Base-by-base conservation (phyloP, 1,140 invertebrate genomes). In the Magallana ariakensis region DNA sequence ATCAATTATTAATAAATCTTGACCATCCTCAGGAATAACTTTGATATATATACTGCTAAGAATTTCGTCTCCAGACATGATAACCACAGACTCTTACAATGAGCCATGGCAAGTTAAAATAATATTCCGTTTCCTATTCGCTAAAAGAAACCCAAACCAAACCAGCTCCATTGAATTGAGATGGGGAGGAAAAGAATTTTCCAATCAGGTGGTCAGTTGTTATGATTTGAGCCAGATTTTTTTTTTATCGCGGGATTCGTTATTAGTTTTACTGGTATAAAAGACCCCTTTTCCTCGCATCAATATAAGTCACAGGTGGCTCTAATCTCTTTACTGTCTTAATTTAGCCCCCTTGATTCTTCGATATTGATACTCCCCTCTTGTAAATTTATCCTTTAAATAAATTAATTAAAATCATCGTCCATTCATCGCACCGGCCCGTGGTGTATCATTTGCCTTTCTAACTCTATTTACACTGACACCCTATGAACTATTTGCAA, bases 361-460 rank as follows among this genome's bases (percentile, higher is more conserved):
- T 13, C 66, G 66, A 75, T 75, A 75, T 75, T 26, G 66, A 75
- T 75, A 75, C 66, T 26, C 66, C 66, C 66, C 33, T 26, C 66
- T 26, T 75, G 66, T 75, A 75, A 75, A 75, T 75, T 75, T 33
- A 75, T 75, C 66, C 66, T 75, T 75, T 75, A 75, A 75, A 75
- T 75, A 75, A 75, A 75, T 75, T 75, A 75, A 75, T 75, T 75
- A 75, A 75, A 75, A 75, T 75, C 66, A 75, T 75, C 66, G 66
- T 46, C 66, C 15, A 75, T 75, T 75, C 66, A 75, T 75, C 33
- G 22, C 22, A 3, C 10, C 13, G 26, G 66, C 22, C 66, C 11
- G 66, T 26, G 66, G 66, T 75, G 66, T 75, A 75, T 75, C 66
- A 75, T 75, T 75, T 75, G 66, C 22, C 66, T 11, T 19, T 75